Evolutionary conservation across 2,797 vertebrate genomes (phyloP), one percentile per base, ranked within the genome.

Genomic region (Miichthys miiuy): DNA sequence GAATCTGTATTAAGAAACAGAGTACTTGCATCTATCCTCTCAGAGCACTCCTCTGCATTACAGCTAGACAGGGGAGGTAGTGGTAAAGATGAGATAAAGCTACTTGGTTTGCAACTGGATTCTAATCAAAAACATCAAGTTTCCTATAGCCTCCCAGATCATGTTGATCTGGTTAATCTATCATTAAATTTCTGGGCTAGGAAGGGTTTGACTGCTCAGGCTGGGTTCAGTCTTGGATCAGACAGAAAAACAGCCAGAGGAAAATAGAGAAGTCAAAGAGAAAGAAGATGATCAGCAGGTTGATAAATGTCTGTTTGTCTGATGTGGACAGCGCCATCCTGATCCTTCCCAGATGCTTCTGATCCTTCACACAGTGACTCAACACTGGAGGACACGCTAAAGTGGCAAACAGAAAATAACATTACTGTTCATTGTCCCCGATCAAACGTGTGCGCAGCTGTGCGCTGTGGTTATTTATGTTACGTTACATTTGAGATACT

Each of bases 81-180:
- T 17, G 48, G 65, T 25, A 58, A 63, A 75, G 18, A 72, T 1
- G 17, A 75, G 55, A 68, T 77, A 47, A 68, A 74, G 60, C 46
- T 23, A 18, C 30, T 73, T 52, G 62, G 38, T 61, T 64, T 75
- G 23, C 67, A 75, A 51, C 47, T 77, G 18, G n/a, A 78, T 60
- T 68, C 80, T 81, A 44, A 73, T 69, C 23, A 14, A 65, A 84
- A 74, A 55, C 68, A 68, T 78, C 46, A 48, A 12, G 20, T 77
- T 55, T 74, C 56, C 64, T 52, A 12, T 38, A 46, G 7, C 47
- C 44, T 72, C 5, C 2, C 44, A 50, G 50, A 54, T 74, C 50
- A 23, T 10, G 25, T 18, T 48, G 58, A 79, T 78, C 48, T 82
- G 69, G 7, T 79, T 71, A 44, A 75, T 72, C 72, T 17, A 68